Percentiles rank a stretch among this genome's conserved stretches.
Evolutionary conservation across 1,140 invertebrate genomes (phyloP).

Genomic region (Papilio xuthus): DNA sequence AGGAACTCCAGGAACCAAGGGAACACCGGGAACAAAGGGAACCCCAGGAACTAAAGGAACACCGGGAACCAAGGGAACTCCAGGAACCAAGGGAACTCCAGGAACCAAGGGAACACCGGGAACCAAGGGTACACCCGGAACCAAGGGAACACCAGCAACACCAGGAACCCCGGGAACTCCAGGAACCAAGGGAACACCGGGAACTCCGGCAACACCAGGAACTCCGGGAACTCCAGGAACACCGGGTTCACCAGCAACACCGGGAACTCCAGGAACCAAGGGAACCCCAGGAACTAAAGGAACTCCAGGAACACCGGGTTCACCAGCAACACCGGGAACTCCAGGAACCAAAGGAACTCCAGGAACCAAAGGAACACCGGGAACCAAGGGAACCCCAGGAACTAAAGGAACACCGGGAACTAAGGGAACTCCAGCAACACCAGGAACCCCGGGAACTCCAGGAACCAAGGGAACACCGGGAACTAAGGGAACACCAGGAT

Average conservation of each 20-base stretch:
- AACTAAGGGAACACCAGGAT: neutral
- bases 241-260: neutral
- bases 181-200: neutral
- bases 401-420: neutral
- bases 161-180: too few relatives aligned
- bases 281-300: neutral
- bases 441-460: neutral
- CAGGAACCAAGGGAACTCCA: neutral
- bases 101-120: neutral
- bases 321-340: neutral
- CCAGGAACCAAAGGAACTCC: neutral
- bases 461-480: neutral
- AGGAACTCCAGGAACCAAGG: neutral
- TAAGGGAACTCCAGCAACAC: neutral
- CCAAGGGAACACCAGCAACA: neutral
- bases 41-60: neutral
- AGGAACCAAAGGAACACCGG: neutral
- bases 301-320: neutral
- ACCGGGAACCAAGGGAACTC: neutral
- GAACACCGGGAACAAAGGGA: neutral
- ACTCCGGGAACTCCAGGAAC: neutral
- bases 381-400: neutral
- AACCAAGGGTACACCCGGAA: neutral
- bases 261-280: neutral
- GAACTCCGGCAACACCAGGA: neutral